Percentiles rank a stretch among this genome's conserved stretches.
These are phyloP conservation scores for Muscina levida DNA, from an alignment of 2,888 invertebrate genomes.

Conservation along the genomic window DNA sequence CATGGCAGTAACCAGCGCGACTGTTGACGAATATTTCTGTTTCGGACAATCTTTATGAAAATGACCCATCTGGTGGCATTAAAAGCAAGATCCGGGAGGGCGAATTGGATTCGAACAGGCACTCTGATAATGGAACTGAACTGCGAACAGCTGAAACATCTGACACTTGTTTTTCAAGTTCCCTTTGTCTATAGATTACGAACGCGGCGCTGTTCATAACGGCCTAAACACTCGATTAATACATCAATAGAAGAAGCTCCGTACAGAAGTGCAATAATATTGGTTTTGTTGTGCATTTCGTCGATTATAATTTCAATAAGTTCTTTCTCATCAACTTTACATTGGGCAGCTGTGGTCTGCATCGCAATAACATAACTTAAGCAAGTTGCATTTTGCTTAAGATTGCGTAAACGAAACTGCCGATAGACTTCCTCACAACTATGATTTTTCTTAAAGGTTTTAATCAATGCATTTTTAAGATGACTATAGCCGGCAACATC, in stretches of 20 bases:
- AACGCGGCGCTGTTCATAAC: not conserved
- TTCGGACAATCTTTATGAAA: not conserved
- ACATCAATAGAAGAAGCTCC: not conserved
- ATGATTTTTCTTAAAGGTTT: not conserved
- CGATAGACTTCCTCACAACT: not conserved
- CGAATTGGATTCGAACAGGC: too few species aligned
- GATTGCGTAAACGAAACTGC: not conserved
- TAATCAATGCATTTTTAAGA: not conserved
- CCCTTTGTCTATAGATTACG: not conserved
- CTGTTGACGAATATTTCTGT: not conserved
- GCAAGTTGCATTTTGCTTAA: not conserved
- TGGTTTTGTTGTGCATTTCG: not conserved
- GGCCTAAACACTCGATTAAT: not conserved
- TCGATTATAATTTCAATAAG: not conserved
- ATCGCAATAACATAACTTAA: not conserved
- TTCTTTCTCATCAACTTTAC: not conserved
- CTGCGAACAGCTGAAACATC: not conserved
- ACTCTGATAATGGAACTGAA: not conserved
- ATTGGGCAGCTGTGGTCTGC: not conserved
- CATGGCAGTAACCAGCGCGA: not conserved
- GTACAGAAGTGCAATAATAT: not conserved
- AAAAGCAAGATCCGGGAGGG: not conserved
- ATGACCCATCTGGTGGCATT: not conserved
- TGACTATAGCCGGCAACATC: not conserved
- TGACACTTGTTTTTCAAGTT: not conserved